Percentiles rank a stretch among this genome's conserved stretches.
Evolutionary conservation across 2,888 invertebrate species (phyloP).

Genomic region (Aricia artaxerxes): DNA sequence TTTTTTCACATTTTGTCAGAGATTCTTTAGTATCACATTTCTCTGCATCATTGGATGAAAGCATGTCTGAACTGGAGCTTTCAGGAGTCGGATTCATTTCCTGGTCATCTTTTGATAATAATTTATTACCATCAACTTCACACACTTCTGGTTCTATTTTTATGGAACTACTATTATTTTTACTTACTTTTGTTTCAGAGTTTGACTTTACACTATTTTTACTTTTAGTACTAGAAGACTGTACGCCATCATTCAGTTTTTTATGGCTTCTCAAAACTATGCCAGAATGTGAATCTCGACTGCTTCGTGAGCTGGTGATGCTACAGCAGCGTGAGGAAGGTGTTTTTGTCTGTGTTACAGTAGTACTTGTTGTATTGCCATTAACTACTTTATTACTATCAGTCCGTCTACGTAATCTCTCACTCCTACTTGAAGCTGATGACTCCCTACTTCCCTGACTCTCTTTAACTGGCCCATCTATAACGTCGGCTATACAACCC

Average conservation of each 20-base stretch:
- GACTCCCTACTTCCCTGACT: conserved; percentile 70
- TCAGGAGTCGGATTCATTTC: conserved; percentile 49
- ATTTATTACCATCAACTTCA: conserved; percentile 51
- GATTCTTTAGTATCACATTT: conserved; percentile 67
- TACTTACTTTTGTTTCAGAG: conserved; percentile 57
- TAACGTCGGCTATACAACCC: conserved; percentile 86
- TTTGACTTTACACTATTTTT: conserved; percentile 55
- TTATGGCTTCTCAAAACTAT: conserved; percentile 83
- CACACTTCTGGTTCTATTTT: conserved; percentile 60
- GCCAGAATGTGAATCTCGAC: conserved; percentile 72
- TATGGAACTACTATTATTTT: conserved; percentile 53
- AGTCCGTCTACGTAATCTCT: conserved; percentile 59
- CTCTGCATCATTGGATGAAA: conserved; percentile 51
- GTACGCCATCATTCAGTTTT: conserved; percentile 64
- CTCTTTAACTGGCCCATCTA: conserved; percentile 66
- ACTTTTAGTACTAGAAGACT: conserved; percentile 56
- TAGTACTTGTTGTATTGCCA: conserved; percentile 56
- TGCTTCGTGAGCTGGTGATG: conserved; percentile 74
- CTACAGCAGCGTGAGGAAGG: conserved; percentile 69
- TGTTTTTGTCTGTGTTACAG: conserved; percentile 59
- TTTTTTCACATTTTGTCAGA: conserved; percentile 56
- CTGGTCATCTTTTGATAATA: conserved; percentile 48
- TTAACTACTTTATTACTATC: conserved; percentile 59
- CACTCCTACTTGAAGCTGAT: conserved; percentile 67
- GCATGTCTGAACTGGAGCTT: conserved; percentile 49